Evolutionary conservation across 2,888 invertebrate species (phyloP).

Genomic region (Lomographa bimaculata): DNA sequence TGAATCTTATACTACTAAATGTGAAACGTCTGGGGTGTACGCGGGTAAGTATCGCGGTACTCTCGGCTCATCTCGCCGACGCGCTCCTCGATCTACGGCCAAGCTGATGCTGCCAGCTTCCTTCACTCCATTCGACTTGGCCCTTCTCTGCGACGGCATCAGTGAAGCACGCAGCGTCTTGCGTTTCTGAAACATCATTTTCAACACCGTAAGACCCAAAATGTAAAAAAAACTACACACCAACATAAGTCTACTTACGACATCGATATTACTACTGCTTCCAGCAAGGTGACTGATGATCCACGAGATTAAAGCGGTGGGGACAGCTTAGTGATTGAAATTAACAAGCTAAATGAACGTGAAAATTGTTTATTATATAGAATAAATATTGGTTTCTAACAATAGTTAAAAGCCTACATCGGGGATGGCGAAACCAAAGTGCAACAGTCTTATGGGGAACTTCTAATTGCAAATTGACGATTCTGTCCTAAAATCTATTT

Average conservation of each 20-base stretch:
- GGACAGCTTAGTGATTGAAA: slow-evolving; percentile 57
- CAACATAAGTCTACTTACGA: slow-evolving; percentile 64
- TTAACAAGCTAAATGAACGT: slow-evolving; percentile 64
- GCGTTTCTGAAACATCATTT: slow-evolving; percentile 88
- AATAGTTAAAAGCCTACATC: slow-evolving; percentile 53
- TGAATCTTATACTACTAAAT: slow-evolving; percentile 86
- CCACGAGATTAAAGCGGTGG: slow-evolving; percentile 52
- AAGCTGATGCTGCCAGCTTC: slow-evolving; percentile 92
- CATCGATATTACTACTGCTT: slow-evolving; percentile 52
- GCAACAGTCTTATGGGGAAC: slow-evolving; percentile 19
- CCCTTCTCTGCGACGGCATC: slow-evolving; percentile 89
- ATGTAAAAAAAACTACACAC: slow-evolving; percentile 24
- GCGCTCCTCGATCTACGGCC: slow-evolving; percentile 88
- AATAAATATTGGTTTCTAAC: slow-evolving; percentile 65
- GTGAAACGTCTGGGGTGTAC: slow-evolving; percentile 91
- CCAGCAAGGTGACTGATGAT: slow-evolving; percentile 53
- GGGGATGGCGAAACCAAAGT: slow-evolving; percentile 48
- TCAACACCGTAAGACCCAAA: slow-evolving; percentile 32
- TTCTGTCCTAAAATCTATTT: slow-evolving; percentile 13
- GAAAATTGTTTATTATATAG: slow-evolving; percentile 66
- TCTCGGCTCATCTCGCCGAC: slow-evolving; percentile 86
- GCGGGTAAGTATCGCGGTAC: slow-evolving; percentile 89
- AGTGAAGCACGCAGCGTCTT: slow-evolving; percentile 92
- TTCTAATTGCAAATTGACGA: slow-evolving; percentile 8
- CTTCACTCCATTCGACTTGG: slow-evolving; percentile 91